phyloP scores from a whole-genome alignment of 2,888 invertebrate species.

The Myopa tessellatipennis region DNA sequence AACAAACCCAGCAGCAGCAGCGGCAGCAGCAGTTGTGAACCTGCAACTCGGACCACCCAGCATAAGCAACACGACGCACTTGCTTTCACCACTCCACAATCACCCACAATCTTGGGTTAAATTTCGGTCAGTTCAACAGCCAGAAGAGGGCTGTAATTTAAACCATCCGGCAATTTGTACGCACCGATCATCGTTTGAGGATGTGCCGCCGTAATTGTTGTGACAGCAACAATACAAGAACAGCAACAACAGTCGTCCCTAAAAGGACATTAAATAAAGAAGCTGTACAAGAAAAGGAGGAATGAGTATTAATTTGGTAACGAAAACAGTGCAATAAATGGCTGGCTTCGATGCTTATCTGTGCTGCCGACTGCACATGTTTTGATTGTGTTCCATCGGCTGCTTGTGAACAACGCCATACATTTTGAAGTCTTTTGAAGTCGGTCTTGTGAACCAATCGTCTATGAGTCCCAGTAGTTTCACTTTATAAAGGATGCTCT shows the following conservation, averaged over 20 bases:
- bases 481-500: background rate
- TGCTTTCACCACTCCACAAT: constrained; percentile 40
- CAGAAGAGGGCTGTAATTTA: constrained; percentile 15
- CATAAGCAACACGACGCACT: constrained; percentile 7
- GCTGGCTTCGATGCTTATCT: constrained; percentile 7
- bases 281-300: constrained; percentile 26
- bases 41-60: constrained; percentile 20
- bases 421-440: constrained; percentile 21
- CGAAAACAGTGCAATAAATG: constrained; percentile 22
- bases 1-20: constrained; percentile 17
- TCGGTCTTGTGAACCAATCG: constrained; percentile 10
- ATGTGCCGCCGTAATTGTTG: constrained; percentile 42
- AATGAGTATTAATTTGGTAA: constrained; percentile 26
- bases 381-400: constrained; percentile 38
- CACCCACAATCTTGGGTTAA: constrained; percentile 52
- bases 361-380: constrained; percentile 37
- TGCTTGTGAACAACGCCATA: constrained; percentile 33
- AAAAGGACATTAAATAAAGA: constrained; percentile 22
- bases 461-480: constrained; percentile 8
- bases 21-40: constrained; percentile 9
- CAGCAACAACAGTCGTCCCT: constrained; percentile 20
- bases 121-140: constrained; percentile 49
- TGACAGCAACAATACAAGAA: constrained; percentile 27
- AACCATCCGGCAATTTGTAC: constrained; percentile 34
- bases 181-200: constrained; percentile 25